Evolutionary conservation across 2,797 vertebrate species (phyloP), one percentile per base, ranked within the genome.

Genomic region (Sylvilagus floridanus): DNA sequence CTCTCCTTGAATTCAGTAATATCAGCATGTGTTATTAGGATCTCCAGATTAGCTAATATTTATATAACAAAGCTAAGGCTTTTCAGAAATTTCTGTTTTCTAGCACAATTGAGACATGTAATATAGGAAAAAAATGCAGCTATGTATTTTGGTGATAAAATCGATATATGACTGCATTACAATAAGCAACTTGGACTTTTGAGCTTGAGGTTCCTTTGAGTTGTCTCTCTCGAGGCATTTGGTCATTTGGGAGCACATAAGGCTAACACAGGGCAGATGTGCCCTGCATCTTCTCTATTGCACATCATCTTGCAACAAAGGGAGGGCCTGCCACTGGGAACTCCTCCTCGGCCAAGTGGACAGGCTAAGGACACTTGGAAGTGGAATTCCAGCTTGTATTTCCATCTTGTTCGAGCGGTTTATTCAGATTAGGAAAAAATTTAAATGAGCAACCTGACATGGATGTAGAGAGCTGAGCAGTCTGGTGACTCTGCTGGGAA

Each of bases 351-450:
- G 77, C 69, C 37, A 89, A 79, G 69, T 83, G 57, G 68, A 88
- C 19, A 83, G 81, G 21, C 47, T 88, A 66, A 60, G 52, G 5
- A 54, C 24, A 63, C 5, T 12, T 32, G 72, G 68, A 89, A 75
- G 32, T 94, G 83, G 68, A 95, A 78, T 83, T 92, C 83, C 32
- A 78, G 22, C 87, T 92, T 91, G 54, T 75, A 79, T 91, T 94
- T 91, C 12, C 24, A 54, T 91, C 71, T 78, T 72, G 68, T 76
- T 75, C 35, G 24, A 76, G n/a, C 71, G 54, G 17, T 75, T 93
- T 81, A 86, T 76, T 88, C 83, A 79, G 60, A 75, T 96, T 88
- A 93, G 82, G 87, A 82, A 95, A 92, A 57, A 95, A 76, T 95
- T 30, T 94, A 71, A 94, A 79, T 69, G 91, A 84, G n/a, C 63